Base-by-base conservation (phyloP, 2,113 vertebrate genomes). In the Recurvirostra avosetta region DNA sequence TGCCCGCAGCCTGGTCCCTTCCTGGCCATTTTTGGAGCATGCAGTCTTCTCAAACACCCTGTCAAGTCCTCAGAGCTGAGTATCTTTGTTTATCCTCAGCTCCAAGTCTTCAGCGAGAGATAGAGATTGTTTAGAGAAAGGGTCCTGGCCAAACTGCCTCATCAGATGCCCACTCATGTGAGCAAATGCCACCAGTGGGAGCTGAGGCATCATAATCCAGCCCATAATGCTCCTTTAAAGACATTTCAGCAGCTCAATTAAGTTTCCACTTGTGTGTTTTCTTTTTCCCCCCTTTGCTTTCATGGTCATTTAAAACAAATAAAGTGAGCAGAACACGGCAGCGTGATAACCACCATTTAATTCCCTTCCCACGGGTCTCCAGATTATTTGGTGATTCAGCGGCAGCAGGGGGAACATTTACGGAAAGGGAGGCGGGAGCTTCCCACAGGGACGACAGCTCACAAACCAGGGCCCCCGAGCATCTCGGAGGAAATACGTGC, bases 271-370 rank as follows among this genome's bases (percentile, higher is more conserved):
- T 90, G 83, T 90, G 92, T 92, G 90, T 96, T 97, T 96, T 95
- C 94, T 67, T 90, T 43, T 7, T 4, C 26, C 61, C 49, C 74
- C 32, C 53, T 90, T 96, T 53, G 78, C 92, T 90, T 93, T 89
- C 95, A 91, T 95, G 94, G 89, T 88, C 95, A 88, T 94, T 96
- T 96, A 95, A 97, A 96, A 93, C 88, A 92, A 95, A 89, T 91
- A 89, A 94, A 95, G 88, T 93, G 87, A 96, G 86, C 88, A 71
- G 86, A 90, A 80, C 79, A 47, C 1, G 76, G 87, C 90, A 40
- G 91, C 26, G 12, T 74, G 91, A 93, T 94, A 85, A 81, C 91
- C 79, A 52, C 77, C 77, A 34, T 87, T 97, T 96, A 79, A 94
- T 96, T 96, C 93, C 71, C 94, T 95, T 96, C 94, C 95, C 95